Base-by-base conservation (phyloP, 2,888 invertebrate genomes). In the Drosophila pseudotakahashii region DNA sequence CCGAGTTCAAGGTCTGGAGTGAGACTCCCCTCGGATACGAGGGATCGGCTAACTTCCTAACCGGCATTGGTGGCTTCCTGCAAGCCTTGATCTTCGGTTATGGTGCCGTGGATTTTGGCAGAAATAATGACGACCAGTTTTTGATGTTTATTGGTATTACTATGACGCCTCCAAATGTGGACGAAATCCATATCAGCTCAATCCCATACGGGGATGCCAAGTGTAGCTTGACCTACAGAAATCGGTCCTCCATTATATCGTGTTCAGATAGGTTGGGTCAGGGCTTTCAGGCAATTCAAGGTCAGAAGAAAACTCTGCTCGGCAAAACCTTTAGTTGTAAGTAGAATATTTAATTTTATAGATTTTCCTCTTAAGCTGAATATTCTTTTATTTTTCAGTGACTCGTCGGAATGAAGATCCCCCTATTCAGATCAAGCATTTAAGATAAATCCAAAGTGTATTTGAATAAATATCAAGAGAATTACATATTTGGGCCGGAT, bases 1-100 rank as follows among this genome's bases (percentile, higher is more conserved):
- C 93, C 70, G 94, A 94, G 10, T 94, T 94, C 68, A 94, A 94
- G 91, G 93, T 94, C 0, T 94, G 94, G 94, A 93, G 93, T 67
- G 94, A 94, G 76, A 92, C 93, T 0, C 92, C 92, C 6, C 91
- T 93, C 1, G 94, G 94, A 0, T 81, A 79, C n/a, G 81, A 92
- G 1, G 94, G 94, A 0, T 94, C 94, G 0, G 93, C 93, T 0
- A 94, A 94, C 81, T 94, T 94, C 88, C 91, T 94, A 36, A 94
- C 94, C 0, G 94, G 94, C 7, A 93, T 94, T 92, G 94, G 94
- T 0, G 94, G 94, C 4, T 94, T 94, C 76, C 90, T 94, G 7
- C 94, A 94, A 71, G 90, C 94, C 0, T 88, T 94, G 0, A 90
- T 94, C 30, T 93, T 94, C 64, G 94, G 94, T 0, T 94, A 94